These are phyloP conservation scores for Ciconia boyciana DNA, from an alignment of 2,113 vertebrate genomes.

Conservation along the genomic window DNA sequence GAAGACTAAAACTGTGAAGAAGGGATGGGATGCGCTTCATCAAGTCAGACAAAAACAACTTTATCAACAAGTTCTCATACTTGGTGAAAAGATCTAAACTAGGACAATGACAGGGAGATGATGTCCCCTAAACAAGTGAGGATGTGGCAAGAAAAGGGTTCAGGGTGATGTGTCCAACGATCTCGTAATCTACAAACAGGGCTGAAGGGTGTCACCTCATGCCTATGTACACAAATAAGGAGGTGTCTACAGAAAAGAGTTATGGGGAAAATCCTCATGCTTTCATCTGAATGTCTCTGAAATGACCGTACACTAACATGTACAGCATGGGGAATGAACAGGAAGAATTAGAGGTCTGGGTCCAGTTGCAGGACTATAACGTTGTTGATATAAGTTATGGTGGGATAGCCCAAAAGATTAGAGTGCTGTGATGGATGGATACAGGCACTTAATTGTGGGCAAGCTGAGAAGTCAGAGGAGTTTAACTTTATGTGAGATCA, in stretches of 20 bases:
- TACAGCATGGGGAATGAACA: neutral
- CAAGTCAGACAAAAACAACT: neutral
- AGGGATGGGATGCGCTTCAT: neutral
- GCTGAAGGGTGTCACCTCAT: neutral
- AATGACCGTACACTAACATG: neutral
- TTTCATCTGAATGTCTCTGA: neutral
- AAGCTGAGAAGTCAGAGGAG: neutral
- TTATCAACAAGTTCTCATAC: too few relatives aligned
- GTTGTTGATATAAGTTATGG: neutral
- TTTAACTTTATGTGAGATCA: neutral
- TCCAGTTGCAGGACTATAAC: neutral
- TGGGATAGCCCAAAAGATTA: neutral
- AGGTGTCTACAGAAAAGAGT: neutral
- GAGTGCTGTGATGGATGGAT: neutral
- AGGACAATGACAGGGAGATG: too few relatives aligned
- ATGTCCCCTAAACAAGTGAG: neutral
- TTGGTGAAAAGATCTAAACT: too few relatives aligned
- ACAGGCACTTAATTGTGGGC: neutral
- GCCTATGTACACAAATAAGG: neutral
- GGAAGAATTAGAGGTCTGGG: neutral
- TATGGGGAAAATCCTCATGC: neutral
- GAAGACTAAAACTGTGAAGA: neutral
- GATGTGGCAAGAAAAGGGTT: neutral
- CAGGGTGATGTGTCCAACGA: neutral
- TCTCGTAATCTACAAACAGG: neutral